phyloP scores from a whole-genome alignment of 2,113 vertebrate genomes.

The Sander vitreus region DNA sequence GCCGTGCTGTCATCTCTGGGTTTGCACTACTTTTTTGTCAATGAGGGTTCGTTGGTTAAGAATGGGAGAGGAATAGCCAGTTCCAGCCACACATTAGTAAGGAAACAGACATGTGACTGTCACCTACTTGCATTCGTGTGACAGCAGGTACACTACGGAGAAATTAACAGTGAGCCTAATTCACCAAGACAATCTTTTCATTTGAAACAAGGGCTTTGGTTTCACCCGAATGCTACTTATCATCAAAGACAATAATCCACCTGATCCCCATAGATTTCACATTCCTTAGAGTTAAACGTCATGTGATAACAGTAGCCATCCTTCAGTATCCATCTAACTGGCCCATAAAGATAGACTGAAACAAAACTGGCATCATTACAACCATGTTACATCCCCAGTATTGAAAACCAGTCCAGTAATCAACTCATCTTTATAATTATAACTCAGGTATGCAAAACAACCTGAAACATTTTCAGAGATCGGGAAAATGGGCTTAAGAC shows the following conservation, averaged over 20 bases:
- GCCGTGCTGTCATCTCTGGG: not conserved
- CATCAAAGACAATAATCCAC: constrained; percentile 78
- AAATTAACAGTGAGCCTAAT: constrained; percentile 31
- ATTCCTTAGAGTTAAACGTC: constrained; percentile 69
- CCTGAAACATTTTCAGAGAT: constrained; percentile 12
- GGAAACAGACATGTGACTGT: not conserved
- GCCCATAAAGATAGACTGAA: constrained; percentile 12
- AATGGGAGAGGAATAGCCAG: not conserved
- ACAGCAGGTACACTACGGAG: constrained; percentile 30
- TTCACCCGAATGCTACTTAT: constrained; percentile 62
- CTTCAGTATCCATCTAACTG: constrained; percentile 30
- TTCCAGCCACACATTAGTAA: not conserved
- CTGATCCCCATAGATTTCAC: constrained; percentile 73
- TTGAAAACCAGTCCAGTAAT: not conserved
- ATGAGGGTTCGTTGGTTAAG: not conserved
- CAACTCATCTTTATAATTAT: not conserved
- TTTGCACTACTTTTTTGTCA: not conserved
- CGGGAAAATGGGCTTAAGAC: constrained; percentile 28
- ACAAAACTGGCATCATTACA: not conserved
- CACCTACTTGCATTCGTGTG: not conserved
- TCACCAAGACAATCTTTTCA: constrained; percentile 54
- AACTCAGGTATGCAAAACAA: constrained; percentile 11
- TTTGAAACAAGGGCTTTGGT: constrained; percentile 55
- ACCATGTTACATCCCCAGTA: not conserved
- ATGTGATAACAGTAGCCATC: constrained; percentile 67